Evolutionary conservation across 2,797 vertebrate species (phyloP), one percentile per base, ranked within the genome.

Genomic region (Pelobates cultripes): DNA sequence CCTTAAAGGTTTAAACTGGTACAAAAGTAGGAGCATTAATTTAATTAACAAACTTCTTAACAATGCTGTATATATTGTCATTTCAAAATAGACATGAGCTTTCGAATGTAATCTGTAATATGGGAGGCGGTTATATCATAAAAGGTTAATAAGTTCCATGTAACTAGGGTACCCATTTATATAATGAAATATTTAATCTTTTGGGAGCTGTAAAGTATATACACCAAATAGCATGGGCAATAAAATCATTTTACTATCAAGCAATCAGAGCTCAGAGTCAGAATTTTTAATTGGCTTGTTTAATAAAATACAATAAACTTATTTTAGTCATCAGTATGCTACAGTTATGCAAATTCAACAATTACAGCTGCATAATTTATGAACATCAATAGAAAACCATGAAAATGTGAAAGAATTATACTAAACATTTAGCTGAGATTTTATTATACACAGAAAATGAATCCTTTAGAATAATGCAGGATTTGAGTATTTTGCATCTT

Each of bases 281-380:
- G 83, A 90, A 80, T 88, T 90, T 90, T 92, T 93, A 91, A 93
- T 93, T 88, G 91, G 88, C 93, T 94, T 94, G 92, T 93, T 96
- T 92, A 95, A 94, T 95, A 95, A 95, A 94, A 92, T 91, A 87
- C 87, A 93, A 89, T 90, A 87, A 92, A 86, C 82, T 81, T 86
- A 86, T 89, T 91, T 87, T 86, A 89, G 82, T 89, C 91, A 93
- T 93, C 94, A 95, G 69, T 89, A 92, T 90, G 92, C 90, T 93
- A 87, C 87, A 92, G 87, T 89, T 93, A 93, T 92, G 93, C 91
- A 94, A 95, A 94, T 95, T 88, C 86, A 87, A 90, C 88, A 89
- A 92, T 95, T 94, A 93, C 80, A 89, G 86, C 84, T 90, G 86
- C 88, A 88, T 94, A 90, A 89, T 93, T 92, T 93, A 90, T 92